Base-by-base conservation (phyloP, 2,113 vertebrate species). In the Alligator sinensis region DNA sequence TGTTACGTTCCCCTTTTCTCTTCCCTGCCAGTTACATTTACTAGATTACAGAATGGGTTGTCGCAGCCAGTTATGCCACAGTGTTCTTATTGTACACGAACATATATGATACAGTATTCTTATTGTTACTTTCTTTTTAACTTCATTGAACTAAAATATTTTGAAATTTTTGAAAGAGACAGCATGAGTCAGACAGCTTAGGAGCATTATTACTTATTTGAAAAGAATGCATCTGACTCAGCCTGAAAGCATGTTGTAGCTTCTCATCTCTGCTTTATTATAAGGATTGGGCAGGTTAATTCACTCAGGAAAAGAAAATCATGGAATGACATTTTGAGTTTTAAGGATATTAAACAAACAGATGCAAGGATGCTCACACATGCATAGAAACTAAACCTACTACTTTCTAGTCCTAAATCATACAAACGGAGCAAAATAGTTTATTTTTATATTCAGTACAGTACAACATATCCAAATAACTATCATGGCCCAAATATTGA, bases 141-240 rank as follows among this genome's bases (percentile, higher is more conserved):
- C 72, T 64, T 81, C 68, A 84, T 93, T 83, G 30, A 84, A 38
- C 88, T 85, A 86, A 13, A 24, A 66, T 68, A 2, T 77, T 86
- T 61, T 84, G 90, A 82, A 86, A 79, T 38, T 80, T 30, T 21
- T 58, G 28, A 80, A 88, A 34, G 22, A 68, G 82, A 58, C 59
- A 82, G 47, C 55, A 21, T 86, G 83, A 94, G 91, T 96, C 87
- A 88, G 86, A 87, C 90, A 89, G 77, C 61, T 86, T 92, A 47
- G 18, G 88, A 95, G 74, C 78, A 68, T 93, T 92, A 27, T 22
- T n/a, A 54, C 62, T 95, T 92, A 86, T 70, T 89, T 94, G 87
- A 84, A 95, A 96, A 96, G 91, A 92, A 95, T 94, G 74, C 87
- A 68, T 2, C 4, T 97, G 93, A 96, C 83, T 97, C 94, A 95